phyloP scores from a whole-genome alignment of 92 coral and sea anemone genomes.

The Zoanthus gigantus region DNA sequence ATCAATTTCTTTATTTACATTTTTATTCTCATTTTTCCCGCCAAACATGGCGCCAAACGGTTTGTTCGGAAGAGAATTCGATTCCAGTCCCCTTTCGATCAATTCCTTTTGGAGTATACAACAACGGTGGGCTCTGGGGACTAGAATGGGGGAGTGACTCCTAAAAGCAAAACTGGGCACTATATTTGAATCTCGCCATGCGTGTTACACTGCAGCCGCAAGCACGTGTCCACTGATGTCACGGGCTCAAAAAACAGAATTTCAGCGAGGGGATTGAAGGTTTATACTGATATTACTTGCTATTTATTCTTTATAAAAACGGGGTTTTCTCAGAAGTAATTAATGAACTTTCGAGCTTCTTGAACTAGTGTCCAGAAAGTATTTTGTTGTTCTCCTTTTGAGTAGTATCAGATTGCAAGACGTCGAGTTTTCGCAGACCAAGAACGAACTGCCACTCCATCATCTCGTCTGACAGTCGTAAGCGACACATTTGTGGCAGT shows the following conservation, averaged over 20 bases:
- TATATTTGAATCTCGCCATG: conserved; percentile 50
- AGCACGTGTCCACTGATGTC: conserved; percentile 83
- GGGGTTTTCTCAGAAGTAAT: not conserved
- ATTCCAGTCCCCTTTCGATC: too few relatives aligned
- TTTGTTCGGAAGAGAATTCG: too few relatives aligned
- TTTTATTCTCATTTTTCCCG: too few relatives aligned
- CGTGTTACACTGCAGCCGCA: conserved; percentile 39
- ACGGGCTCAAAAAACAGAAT: conserved; percentile 69
- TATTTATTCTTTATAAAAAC: not conserved
- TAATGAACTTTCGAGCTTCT: not conserved
- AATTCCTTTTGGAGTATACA: too few relatives aligned
- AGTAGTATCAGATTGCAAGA: conserved; percentile 59
- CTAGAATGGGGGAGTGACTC: too few relatives aligned
- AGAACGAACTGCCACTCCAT: conserved; percentile 33
- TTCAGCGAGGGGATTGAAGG: not conserved
- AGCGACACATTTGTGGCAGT: conserved; percentile 86
- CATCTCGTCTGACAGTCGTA: conserved; percentile 59
- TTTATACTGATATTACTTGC: not conserved
- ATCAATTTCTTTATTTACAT: too few relatives aligned
- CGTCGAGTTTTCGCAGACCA: conserved; percentile 66
- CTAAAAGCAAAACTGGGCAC: conserved; percentile 5
- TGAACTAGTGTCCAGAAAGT: not conserved
- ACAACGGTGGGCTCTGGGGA: too few relatives aligned
- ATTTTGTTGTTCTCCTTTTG: not conserved
- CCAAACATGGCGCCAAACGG: too few relatives aligned